Conservation (phyloP, 2,797 vertebrate genomes). For the Falco rusticolus region DNA sequence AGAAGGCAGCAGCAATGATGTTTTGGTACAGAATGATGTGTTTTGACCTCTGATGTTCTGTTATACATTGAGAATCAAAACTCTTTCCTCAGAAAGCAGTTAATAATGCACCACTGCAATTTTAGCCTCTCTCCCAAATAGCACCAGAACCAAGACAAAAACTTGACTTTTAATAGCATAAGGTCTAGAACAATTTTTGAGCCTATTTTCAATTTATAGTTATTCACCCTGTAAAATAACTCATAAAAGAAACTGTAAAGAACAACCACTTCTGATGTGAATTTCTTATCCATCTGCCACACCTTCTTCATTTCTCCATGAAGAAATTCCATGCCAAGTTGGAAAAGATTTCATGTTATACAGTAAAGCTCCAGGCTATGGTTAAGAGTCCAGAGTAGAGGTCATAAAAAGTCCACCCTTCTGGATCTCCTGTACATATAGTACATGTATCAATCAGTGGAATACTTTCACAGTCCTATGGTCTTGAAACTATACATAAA, state of each 20-base stretch:
- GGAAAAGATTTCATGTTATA: not conserved
- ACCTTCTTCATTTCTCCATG: not conserved
- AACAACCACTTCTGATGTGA: not conserved
- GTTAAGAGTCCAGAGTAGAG: not conserved
- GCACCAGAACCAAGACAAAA: not conserved
- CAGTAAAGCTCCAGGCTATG: not conserved
- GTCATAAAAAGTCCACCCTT: accelerated
- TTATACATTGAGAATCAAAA: not conserved
- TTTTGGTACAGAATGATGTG: not conserved
- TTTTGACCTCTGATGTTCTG: not conserved
- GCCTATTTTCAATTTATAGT: not conserved
- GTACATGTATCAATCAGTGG: not conserved
- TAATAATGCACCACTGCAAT: not conserved
- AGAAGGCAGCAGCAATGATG: not conserved
- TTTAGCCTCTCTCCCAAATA: not conserved
- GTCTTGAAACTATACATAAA: not conserved
- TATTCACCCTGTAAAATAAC: not conserved
- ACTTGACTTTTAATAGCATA: not conserved
- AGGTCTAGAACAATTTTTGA: not conserved
- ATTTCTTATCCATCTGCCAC: not conserved
- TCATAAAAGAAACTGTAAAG: not conserved
- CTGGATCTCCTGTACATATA: not conserved
- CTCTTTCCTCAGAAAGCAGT: not conserved
- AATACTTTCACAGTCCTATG: not conserved
- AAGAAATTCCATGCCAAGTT: not conserved